Conservation (phyloP, 1,140 invertebrate species). For the Physella acuta region DNA sequence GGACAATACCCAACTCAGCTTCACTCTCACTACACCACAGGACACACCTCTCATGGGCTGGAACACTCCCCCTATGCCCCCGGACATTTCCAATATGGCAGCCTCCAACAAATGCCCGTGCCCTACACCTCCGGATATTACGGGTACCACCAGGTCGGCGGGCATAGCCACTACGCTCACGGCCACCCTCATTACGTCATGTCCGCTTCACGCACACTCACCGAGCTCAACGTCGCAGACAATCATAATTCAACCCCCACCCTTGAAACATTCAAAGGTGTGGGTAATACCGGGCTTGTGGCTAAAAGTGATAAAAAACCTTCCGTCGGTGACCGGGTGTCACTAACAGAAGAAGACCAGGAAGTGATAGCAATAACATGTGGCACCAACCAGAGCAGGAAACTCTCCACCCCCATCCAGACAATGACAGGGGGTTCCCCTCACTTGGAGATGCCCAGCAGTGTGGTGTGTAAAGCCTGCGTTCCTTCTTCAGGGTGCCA, state of each 20-base stretch:
- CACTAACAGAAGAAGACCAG: conserved; percentile 22
- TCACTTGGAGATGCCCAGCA: neutral
- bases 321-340: conserved; percentile 16
- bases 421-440: neutral
- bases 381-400: conserved; percentile 11
- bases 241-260: neutral
- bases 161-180: neutral
- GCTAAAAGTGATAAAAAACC: neutral
- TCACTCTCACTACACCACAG: conserved; percentile 1
- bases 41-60: neutral
- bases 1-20: conserved; percentile 9
- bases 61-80: conserved; percentile 5
- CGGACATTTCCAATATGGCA: conserved; percentile 9
- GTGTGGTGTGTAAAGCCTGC: neutral
- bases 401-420: conserved; percentile 6
- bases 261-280: neutral
- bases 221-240: conserved; percentile 7
- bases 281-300: neutral
- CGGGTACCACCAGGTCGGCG: conserved; percentile 1
- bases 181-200: conserved; percentile 1
- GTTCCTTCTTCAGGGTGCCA: conserved; percentile 9
- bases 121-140: neutral
- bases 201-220: conserved; percentile 14
- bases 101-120: neutral
- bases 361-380: conserved; percentile 23